These are phyloP conservation scores for Lithophane leautieri DNA, from an alignment of 2,888 invertebrate species.

Conservation along the genomic window DNA sequence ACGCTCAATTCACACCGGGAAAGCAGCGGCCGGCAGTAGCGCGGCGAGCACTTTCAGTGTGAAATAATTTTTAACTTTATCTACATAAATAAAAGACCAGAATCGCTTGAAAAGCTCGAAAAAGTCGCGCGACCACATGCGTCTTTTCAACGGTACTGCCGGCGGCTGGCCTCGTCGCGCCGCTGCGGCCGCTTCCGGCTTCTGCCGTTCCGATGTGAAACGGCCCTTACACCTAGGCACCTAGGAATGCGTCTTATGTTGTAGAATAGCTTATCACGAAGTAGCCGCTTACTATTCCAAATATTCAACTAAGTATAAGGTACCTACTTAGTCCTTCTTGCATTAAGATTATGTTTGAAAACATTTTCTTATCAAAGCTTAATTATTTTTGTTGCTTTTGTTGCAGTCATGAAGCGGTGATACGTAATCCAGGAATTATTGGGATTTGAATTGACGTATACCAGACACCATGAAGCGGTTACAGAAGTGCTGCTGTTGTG, in stretches of 20 bases:
- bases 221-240: not conserved
- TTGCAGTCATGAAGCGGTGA: slow-evolving; percentile 76
- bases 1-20: too few relatives aligned
- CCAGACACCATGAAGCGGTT: slow-evolving; percentile 87
- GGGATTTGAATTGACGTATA: slow-evolving; percentile 22
- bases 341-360: slow-evolving; percentile 10
- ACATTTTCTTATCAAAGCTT: slow-evolving; percentile 16
- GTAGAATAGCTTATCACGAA: slow-evolving; percentile 7
- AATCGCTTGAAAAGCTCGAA: too few relatives aligned
- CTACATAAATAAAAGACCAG: too few relatives aligned
- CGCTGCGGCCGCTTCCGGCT: too few relatives aligned
- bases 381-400: slow-evolving; percentile 42
- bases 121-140: too few relatives aligned
- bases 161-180: too few relatives aligned
- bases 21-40: too few relatives aligned
- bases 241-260: slow-evolving; percentile 3
- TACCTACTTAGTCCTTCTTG: not conserved
- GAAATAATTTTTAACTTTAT: too few relatives aligned
- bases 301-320: not conserved
- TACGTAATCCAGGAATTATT: slow-evolving; percentile 23
- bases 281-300: not conserved
- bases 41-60: too few relatives aligned
- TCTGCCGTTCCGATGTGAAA: too few relatives aligned
- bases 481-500: slow-evolving; percentile 93
- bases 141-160: too few relatives aligned